Base-by-base conservation (phyloP, 2,888 invertebrate species). In the Lordiphosa andalusiaca region DNA sequence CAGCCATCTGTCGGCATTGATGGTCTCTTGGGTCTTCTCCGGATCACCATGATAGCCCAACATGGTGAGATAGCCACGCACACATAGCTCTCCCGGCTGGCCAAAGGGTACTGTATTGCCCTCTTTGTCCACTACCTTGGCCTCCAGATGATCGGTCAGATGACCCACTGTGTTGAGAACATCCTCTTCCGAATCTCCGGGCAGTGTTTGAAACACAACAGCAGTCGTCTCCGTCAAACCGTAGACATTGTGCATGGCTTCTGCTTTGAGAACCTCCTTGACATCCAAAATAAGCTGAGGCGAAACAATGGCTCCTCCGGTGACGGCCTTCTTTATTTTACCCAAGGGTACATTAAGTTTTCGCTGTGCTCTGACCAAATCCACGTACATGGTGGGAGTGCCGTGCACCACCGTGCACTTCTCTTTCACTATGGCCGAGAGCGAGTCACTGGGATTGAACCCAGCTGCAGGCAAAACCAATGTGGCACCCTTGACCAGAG, bases 301-400 rank as follows among this genome's bases (percentile, higher is more conserved):
- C 0, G 95, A 93, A 65, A 94, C 93, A 0, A 93, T 91, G 0
- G 96, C 91, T 4, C 96, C 96, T 0, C 94, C 95, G 35, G 93
- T 93, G 1, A 94, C 86, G 0, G 94, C 95, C 40, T 91, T 87
- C 67, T 90, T 89, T 1, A 91, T 75, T 0, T 87, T 88, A 47
- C 90, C 90, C 23, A 92, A 88, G 1, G 91, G 89, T 12, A 90
- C 77, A 9, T 90, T 87, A 6, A 90, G 67, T 58, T 90, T 87
- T 30, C 89, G 88, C 73, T 92, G 91, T 4, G 88, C 88, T 25
- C 91, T 90, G 39, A 95, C 88, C 68, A 95, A 90, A 89, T 96
- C 95, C 10, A 95, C 92, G 88, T 94, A 94, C 96, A 96, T 96
- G 2, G 96, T 96, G 5, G 96, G 96, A 0, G 96, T 95, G 36